These are phyloP conservation scores for Allygus modestus DNA, from an alignment of 2,888 invertebrate species.

Conservation along the genomic window DNA sequence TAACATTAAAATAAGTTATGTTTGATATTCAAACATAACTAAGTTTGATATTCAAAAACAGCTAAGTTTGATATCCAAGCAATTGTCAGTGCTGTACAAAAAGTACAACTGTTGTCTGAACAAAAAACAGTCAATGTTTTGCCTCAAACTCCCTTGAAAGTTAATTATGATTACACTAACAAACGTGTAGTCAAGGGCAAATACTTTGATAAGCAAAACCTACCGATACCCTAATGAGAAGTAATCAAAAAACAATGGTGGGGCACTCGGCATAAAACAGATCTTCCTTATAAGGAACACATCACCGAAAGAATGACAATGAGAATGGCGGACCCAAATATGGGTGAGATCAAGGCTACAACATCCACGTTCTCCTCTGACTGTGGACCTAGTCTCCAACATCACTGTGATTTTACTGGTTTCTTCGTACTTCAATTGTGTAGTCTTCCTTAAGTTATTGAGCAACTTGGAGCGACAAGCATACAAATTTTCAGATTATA, in stretches of 20 bases:
- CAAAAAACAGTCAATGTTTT: no score
- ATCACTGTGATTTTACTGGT: neutral
- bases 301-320: constrained; percentile 37
- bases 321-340: constrained; percentile 30
- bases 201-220: constrained; percentile 19
- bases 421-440: no score
- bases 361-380: neutral
- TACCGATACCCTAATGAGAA: neutral
- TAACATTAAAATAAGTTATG: no score
- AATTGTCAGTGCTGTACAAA: no score
- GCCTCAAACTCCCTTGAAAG: no score
- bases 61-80: no score
- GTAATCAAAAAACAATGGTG: neutral
- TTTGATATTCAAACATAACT: no score
- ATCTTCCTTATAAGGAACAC: constrained; percentile 19
- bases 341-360: constrained; percentile 11
- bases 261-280: neutral
- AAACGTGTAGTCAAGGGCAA: neutral
- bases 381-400: neutral
- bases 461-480: no score
- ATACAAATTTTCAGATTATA: no score
- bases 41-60: no score
- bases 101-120: no score
- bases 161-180: neutral
- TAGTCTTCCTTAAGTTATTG: no score